Percentiles rank a stretch among this genome's conserved stretches.
Evolutionary conservation across 2,797 vertebrate species (phyloP).

Genomic region (Lacerta viridis): DNA sequence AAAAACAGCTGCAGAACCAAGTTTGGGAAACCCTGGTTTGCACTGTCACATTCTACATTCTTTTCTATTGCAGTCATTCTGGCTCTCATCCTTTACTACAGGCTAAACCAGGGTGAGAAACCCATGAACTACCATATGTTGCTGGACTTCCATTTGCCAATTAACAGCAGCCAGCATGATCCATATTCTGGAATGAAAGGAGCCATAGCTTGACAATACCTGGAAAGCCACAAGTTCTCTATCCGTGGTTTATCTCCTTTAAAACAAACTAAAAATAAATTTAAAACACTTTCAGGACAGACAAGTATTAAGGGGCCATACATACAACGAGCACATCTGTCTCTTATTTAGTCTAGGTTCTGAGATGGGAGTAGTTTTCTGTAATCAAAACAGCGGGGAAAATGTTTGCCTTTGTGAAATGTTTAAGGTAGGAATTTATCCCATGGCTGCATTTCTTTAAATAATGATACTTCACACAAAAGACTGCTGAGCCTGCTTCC

Average conservation of each 20-base stretch:
- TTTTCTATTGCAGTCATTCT: background rate
- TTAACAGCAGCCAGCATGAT: too few species aligned
- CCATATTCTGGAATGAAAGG: too few species aligned
- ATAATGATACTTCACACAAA: background rate
- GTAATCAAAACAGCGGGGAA: background rate
- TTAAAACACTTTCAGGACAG: background rate
- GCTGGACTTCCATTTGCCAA: too few species aligned
- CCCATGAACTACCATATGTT: too few species aligned
- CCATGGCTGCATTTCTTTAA: background rate
- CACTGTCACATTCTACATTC: background rate
- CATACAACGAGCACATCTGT: background rate
- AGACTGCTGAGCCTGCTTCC: background rate
- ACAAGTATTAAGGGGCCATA: background rate
- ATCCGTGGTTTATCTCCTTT: background rate
- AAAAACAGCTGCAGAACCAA: too few species aligned
- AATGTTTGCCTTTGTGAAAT: constrained; percentile 10
- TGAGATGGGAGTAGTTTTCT: background rate
- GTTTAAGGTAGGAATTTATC: background rate
- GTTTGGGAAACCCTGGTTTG: too few species aligned
- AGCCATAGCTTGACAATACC: too few species aligned
- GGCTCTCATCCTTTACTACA: background rate
- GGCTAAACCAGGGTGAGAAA: too few species aligned
- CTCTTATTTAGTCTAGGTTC: constrained; percentile 9
- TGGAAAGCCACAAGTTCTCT: too few species aligned
- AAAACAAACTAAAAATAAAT: background rate